Base-by-base conservation (phyloP, 2,113 vertebrate genomes). In the Scartelaos histophorus region DNA sequence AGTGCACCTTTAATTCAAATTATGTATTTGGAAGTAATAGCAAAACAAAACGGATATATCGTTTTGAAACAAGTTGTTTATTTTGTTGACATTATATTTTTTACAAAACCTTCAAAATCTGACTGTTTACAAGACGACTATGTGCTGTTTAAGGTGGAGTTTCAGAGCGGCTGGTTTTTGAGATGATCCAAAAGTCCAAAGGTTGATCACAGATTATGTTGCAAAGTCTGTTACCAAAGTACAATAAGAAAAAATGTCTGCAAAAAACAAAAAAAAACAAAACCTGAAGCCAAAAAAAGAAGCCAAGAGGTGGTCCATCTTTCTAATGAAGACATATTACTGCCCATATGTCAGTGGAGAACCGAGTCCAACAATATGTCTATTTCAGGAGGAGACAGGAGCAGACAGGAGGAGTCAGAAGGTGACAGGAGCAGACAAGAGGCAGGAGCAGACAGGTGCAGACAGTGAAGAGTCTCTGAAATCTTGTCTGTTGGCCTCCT, bases 291-390 rank as follows among this genome's bases (percentile, higher is more conserved):
- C 29, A 29, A 49, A 35, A 67, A 75, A 71, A 60, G 57, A 24
- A 62, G 76, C 72, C 76, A 77, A 70, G 73, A 64, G 10, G 6
- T 29, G 60, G 68, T 80, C 47, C 61, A 78, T 71, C 46, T 43
- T 51, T 68, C 60, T 54, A 60, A 73, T 70, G 17, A 70, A 83
- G 75, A 89, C 81, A 72, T 64, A 80, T 81, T 54, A 21, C 2
- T 21, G 73, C 73, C 60, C 68, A 83, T 85, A 71, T 53, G 51
- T 88, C 81, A 82, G 16, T 76, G 82, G 51, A 61, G 43, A n/a
- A 73, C 70, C 43, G 65, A 35, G 67, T 71, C 45, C 29, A 70
- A 58, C 2, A 12, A 22, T 21, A 21, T 49, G 47, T 16, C 15
- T 4, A 16, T 49, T 16, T 16, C 16, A 49, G 47, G 47, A 49